Evolutionary conservation across 1,140 invertebrate genomes (phyloP).

Genomic region (Sitobion miscanthi): DNA sequence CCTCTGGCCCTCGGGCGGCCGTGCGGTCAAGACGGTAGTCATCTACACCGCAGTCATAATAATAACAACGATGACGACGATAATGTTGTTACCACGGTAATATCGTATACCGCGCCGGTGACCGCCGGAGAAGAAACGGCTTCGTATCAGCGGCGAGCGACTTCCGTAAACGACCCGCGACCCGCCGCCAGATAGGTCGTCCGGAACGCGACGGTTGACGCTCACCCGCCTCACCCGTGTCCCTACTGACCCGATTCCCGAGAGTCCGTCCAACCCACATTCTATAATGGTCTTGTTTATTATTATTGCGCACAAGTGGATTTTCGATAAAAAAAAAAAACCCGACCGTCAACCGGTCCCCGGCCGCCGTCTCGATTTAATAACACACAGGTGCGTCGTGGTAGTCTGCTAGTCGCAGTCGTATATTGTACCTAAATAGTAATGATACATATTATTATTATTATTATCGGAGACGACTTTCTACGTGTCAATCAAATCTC

Average conservation of each 20-base stretch:
- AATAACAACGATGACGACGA: not conserved
- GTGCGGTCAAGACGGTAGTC: not conserved
- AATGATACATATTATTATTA: not conserved
- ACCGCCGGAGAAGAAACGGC: not conserved
- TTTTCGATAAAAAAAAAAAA: not conserved
- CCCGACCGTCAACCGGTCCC: not conserved
- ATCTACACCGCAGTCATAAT: not conserved
- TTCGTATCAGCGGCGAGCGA: not conserved
- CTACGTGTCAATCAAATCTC: conserved; percentile 48
- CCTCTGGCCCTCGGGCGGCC: not conserved
- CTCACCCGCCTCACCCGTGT: not conserved
- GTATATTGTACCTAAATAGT: not conserved
- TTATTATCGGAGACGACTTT: not conserved
- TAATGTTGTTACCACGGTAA: not conserved
- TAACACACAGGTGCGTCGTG: not conserved
- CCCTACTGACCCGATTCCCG: not conserved
- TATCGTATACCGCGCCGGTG: not conserved
- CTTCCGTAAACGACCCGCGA: not conserved
- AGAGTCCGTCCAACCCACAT: not conserved
- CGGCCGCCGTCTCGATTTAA: not conserved
- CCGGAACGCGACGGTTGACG: not conserved
- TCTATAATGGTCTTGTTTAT: not conserved
- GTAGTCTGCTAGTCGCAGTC: too few species aligned
- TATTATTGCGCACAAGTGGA: not conserved
- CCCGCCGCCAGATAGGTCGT: too few species aligned